Evolutionary conservation across 2,888 invertebrate genomes (phyloP).

Genomic region (Epinotia ramella): DNA sequence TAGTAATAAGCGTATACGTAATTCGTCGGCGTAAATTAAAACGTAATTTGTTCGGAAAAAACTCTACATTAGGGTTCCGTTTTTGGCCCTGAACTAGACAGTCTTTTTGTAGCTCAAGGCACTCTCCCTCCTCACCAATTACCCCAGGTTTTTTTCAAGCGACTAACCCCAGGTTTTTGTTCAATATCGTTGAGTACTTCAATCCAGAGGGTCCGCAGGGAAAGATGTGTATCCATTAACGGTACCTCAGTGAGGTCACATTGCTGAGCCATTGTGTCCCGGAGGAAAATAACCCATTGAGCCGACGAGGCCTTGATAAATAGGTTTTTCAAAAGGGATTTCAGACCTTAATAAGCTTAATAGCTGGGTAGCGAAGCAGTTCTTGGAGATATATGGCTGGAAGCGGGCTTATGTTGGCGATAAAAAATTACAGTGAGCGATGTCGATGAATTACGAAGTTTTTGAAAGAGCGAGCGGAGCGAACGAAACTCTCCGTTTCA

Average conservation of each 20-base stretch:
- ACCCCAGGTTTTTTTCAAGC: constrained; percentile 1
- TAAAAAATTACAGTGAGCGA: not conserved
- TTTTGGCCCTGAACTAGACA: not conserved
- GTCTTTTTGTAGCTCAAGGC: not conserved
- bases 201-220: constrained; percentile 21
- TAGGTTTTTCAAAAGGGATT: constrained; percentile 18
- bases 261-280: constrained; percentile 35
- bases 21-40: too few relatives aligned
- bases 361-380: constrained; percentile 1
- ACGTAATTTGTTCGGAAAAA: too few relatives aligned
- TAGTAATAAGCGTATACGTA: too few relatives aligned
- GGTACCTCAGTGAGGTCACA: constrained; percentile 21
- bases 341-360: constrained; percentile 23
- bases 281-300: constrained; percentile 11
- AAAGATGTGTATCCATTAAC: constrained; percentile 41
- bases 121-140: not conserved
- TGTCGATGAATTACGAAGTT: too few relatives aligned
- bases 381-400: not conserved
- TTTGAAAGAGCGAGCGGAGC: too few relatives aligned
- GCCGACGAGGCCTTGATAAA: constrained; percentile 22
- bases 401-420: not conserved
- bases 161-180: constrained; percentile 14
- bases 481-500: too few relatives aligned
- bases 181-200: constrained; percentile 29
- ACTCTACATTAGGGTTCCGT: too few relatives aligned